Percentiles rank a stretch among this genome's conserved stretches.
phyloP scores from a whole-genome alignment of 2,888 invertebrate species.

The Apotomis capreana region DNA sequence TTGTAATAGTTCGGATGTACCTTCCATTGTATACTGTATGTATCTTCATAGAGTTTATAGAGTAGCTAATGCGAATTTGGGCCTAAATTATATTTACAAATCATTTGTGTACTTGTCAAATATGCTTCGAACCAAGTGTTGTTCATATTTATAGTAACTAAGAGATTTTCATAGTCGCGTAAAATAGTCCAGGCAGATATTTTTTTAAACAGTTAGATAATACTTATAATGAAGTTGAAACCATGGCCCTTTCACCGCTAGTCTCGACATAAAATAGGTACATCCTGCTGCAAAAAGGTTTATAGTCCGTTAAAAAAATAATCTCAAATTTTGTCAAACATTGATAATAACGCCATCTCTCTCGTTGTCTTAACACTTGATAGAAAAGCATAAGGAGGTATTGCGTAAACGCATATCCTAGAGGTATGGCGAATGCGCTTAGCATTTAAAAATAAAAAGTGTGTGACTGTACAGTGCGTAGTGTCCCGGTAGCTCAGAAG shows the following conservation, averaged over 20 bases:
- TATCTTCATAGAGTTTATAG: slow-evolving; percentile 41
- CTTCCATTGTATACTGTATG: slow-evolving; percentile 54
- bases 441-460: too few relatives aligned
- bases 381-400: too few relatives aligned
- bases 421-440: too few relatives aligned
- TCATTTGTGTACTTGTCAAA: slow-evolving; percentile 49
- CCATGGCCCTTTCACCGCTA: slow-evolving; percentile 15
- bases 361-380: too few relatives aligned
- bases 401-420: too few relatives aligned
- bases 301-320: not conserved
- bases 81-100: slow-evolving; percentile 53
- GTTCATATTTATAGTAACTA: slow-evolving; percentile 31
- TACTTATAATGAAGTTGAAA: slow-evolving; percentile 24
- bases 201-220: slow-evolving; percentile 35
- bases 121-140: slow-evolving; percentile 43
- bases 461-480: too few relatives aligned
- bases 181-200: slow-evolving; percentile 32
- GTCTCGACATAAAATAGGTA: not conserved
- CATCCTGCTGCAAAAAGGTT: not conserved
- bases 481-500: too few relatives aligned
- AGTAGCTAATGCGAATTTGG: slow-evolving; percentile 52
- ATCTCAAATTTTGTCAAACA: too few relatives aligned
- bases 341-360: too few relatives aligned
- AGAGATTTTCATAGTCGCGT: slow-evolving; percentile 21
- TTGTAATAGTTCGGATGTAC: slow-evolving; percentile 53